These are phyloP conservation scores for Sanderia malayensis DNA, from an alignment of 30 jellyfish, hydroid and myxozoan genomes.

Conservation along the genomic window DNA sequence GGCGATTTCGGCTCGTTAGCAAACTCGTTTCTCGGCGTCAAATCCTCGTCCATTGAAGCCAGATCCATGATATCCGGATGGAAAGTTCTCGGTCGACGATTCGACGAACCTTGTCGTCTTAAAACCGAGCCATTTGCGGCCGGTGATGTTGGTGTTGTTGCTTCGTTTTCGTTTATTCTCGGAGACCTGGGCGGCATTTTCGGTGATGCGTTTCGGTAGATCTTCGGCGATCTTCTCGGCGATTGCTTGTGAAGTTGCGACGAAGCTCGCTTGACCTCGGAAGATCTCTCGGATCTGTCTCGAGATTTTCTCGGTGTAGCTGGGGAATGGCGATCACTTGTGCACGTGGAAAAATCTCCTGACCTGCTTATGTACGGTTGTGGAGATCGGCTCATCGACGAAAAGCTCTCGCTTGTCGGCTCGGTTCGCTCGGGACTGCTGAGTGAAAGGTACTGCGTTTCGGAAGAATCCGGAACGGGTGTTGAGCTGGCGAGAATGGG, in stretches of 20 bases:
- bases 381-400: background rate
- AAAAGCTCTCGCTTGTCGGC: background rate
- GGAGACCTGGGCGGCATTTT: background rate
- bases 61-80: constrained; percentile 46
- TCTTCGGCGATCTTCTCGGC: constrained; percentile 29
- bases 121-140: constrained; percentile 27
- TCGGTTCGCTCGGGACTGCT: constrained; percentile 34
- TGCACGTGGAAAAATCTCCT: background rate
- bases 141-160: too few species aligned
- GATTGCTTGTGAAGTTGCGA: constrained; percentile 27
- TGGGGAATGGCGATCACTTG: background rate
- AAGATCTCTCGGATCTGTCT: too few species aligned
- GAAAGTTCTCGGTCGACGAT: constrained; percentile 49
- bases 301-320: background rate
- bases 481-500: constrained; percentile 47
- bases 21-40: background rate
- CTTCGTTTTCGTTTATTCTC: background rate
- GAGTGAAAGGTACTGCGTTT: constrained; percentile 61
- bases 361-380: too few species aligned
- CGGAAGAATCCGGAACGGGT: constrained; percentile 41
- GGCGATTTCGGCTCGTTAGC: constrained; percentile 44
- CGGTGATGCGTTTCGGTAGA: constrained; percentile 25
- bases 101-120: constrained; percentile 39
- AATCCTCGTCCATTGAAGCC: constrained; percentile 5
- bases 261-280: constrained; percentile 41